These are phyloP conservation scores for Elephas maximus DNA, from an alignment of 2,113 vertebrate species.

Conservation along the genomic window DNA sequence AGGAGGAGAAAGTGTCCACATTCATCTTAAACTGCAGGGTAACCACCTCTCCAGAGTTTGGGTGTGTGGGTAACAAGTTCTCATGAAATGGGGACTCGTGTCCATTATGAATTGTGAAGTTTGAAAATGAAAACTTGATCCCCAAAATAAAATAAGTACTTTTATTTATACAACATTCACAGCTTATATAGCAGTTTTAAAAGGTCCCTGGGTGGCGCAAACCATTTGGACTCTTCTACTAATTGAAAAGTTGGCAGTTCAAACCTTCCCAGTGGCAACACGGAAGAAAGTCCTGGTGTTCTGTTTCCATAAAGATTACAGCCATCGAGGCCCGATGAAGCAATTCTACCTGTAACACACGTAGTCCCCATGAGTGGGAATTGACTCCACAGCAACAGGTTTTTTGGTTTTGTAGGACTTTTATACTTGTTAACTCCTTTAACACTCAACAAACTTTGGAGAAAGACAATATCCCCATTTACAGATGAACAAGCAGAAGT, in stretches of 20 bases:
- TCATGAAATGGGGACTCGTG: background rate
- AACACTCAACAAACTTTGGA: background rate
- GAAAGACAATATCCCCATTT: background rate
- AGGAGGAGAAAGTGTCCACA: background rate
- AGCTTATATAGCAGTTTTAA: background rate
- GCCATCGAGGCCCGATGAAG: background rate
- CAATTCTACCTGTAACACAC: background rate
- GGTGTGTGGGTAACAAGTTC: too few species aligned
- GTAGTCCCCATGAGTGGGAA: background rate
- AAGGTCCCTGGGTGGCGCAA: background rate
- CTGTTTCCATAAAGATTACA: background rate
- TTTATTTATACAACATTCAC: background rate
- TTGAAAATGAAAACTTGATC: background rate
- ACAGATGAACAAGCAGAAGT: background rate
- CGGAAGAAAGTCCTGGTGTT: background rate
- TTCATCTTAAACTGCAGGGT: background rate
- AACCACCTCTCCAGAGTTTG: background rate
- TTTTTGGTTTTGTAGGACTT: background rate
- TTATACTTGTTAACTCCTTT: background rate
- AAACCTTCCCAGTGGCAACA: background rate
- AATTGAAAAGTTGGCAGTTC: background rate
- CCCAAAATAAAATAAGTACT: background rate
- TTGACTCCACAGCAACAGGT: background rate
- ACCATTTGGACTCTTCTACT: background rate
- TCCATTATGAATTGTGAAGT: background rate